Evolutionary conservation across 2,113 vertebrate species (phyloP).

Genomic region (Zosterops pallidus): DNA sequence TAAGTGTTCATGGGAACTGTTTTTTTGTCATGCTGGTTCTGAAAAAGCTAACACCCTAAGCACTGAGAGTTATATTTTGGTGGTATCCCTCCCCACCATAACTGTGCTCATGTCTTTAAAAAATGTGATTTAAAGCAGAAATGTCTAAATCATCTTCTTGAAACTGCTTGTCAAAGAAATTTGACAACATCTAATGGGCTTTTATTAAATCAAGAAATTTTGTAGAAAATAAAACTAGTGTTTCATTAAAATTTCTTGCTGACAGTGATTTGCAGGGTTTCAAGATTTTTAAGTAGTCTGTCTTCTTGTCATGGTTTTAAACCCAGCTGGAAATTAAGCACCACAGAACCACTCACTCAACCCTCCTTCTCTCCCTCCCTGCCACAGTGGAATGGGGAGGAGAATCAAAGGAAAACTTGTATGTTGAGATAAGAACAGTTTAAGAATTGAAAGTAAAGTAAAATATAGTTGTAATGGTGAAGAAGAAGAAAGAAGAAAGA

Average conservation of each 20-base stretch:
- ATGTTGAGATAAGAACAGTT: not conserved
- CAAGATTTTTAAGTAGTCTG: not conserved
- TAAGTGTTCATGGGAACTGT: not conserved
- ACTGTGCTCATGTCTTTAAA: not conserved
- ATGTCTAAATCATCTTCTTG: not conserved
- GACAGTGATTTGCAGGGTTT: not conserved
- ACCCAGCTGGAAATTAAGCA: not conserved
- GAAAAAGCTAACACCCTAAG: not conserved
- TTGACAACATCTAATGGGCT: not conserved
- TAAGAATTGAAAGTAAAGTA: not conserved
- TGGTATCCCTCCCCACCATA: not conserved
- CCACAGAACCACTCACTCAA: not conserved
- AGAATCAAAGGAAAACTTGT: not conserved
- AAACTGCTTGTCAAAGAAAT: not conserved
- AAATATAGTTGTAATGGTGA: not conserved
- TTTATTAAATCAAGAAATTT: not conserved
- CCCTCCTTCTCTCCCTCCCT: no score
- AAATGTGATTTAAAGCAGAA: not conserved
- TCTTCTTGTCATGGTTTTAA: not conserved
- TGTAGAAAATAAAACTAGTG: not conserved
- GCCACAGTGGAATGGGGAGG: not conserved
- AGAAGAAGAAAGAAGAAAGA: no score
- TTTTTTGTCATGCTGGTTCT: not conserved
- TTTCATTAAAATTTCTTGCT: not conserved
- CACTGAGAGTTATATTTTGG: not conserved